Conservation (phyloP, 2,888 invertebrate genomes). For the Acleris holmiana region DNA sequence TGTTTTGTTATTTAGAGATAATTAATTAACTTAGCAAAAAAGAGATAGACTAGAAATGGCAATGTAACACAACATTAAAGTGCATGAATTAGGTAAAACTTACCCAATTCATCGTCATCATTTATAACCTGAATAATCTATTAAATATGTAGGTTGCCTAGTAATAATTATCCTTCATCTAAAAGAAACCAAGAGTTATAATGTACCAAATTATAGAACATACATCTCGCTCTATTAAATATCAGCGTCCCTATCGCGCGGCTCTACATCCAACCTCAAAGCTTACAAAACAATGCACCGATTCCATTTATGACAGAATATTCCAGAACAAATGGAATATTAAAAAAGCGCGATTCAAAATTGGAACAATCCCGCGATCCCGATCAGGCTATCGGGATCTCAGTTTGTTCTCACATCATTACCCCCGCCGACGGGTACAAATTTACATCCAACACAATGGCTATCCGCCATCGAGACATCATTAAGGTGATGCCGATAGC, state of each 20-base stretch:
- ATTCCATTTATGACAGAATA: constrained; percentile 32
- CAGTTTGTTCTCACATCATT: constrained; percentile 85
- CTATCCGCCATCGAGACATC: constrained; percentile 85
- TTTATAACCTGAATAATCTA: too few relatives aligned
- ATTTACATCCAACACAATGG: constrained; percentile 85
- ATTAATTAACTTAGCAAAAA: too few relatives aligned
- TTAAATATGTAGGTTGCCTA: too few relatives aligned
- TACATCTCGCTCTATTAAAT: neutral
- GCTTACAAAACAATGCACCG: constrained; percentile 7
- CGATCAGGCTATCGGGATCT: constrained; percentile 82
- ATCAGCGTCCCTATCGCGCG: constrained; percentile 2
- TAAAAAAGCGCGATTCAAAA: constrained; percentile 40
- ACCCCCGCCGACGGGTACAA: constrained; percentile 85
- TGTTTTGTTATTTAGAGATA: too few relatives aligned
- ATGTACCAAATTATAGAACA: neutral
- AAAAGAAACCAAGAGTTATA: too few relatives aligned
- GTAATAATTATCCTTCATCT: too few relatives aligned
- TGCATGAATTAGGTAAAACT: too few relatives aligned
- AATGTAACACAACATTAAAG: too few relatives aligned
- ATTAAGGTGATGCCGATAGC: constrained; percentile 85
- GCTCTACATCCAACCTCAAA: neutral
- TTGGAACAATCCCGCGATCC: constrained; percentile 75
- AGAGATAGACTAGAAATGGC: too few relatives aligned
- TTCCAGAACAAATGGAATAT: constrained; percentile 34
- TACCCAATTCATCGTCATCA: too few relatives aligned